Evolutionary conservation across 1,140 invertebrate genomes (phyloP).

Genomic region (Eulimnadia texana): DNA sequence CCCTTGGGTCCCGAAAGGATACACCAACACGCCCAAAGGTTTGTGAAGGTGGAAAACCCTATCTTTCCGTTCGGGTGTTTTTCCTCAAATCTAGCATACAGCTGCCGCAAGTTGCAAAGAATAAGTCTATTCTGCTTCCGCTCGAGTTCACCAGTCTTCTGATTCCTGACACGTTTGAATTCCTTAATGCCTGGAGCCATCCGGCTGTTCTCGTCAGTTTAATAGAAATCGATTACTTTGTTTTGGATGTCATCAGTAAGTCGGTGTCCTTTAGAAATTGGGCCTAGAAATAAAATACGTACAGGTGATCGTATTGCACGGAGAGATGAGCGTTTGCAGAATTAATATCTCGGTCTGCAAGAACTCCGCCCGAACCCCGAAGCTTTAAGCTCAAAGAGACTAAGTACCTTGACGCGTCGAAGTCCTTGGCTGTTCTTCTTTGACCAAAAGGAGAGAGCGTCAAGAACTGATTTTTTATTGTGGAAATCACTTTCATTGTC

Average conservation of each 20-base stretch:
- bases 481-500: too few relatives aligned
- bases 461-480: too few relatives aligned
- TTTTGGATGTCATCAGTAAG: neutral
- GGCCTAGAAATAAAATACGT: neutral
- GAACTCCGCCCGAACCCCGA: neutral
- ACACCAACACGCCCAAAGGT: neutral
- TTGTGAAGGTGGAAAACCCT: neutral
- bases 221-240: neutral
- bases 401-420: neutral
- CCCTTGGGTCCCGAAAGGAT: neutral
- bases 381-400: neutral
- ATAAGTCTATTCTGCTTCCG: neutral
- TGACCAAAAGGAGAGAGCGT: too few relatives aligned
- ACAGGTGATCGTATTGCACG: too few relatives aligned
- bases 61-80: neutral
- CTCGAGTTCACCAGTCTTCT: neutral
- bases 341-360: neutral
- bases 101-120: neutral
- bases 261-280: neutral
- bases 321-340: too few relatives aligned
- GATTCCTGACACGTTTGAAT: neutral
- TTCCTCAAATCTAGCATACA: neutral
- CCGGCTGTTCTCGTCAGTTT: neutral
- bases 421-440: too few relatives aligned
- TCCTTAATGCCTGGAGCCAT: neutral